Conservation (phyloP, 2,797 vertebrate species). For the Euthynnus affinis region DNA sequence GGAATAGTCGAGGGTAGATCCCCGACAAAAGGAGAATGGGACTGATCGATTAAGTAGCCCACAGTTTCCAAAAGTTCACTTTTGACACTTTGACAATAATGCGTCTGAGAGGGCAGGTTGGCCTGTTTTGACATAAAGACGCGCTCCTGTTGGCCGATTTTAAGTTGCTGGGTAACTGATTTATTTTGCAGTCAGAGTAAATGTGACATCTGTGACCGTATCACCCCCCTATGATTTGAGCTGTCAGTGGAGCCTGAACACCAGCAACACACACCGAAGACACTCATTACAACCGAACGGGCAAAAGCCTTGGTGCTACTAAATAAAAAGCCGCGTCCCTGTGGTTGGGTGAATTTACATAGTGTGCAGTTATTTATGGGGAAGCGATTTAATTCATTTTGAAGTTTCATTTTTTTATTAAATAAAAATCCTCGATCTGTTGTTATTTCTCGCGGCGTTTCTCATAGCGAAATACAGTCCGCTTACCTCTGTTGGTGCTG, state of each 20-base stretch:
- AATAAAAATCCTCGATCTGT: conserved; percentile 47
- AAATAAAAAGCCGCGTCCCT: conserved; percentile 33
- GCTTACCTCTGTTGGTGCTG: conserved; percentile 92
- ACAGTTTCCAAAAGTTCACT: conserved; percentile 84
- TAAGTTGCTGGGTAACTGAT: conserved; percentile 74
- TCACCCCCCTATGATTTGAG: conserved; percentile 73
- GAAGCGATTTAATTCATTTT: conserved; percentile 77
- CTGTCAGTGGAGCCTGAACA: conserved; percentile 77
- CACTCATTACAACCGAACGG: conserved; percentile 50
- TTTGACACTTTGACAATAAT: conserved; percentile 68
- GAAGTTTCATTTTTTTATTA: conserved; percentile 84
- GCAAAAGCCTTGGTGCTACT: conserved; percentile 36
- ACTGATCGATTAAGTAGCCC: conserved; percentile 73
- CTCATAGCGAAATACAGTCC: conserved; percentile 38
- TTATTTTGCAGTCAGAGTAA: conserved; percentile 67
- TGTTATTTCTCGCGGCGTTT: conserved; percentile 13
- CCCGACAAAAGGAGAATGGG: conserved; percentile 25
- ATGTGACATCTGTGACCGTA: conserved; percentile 79
- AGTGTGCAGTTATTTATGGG: conserved; percentile 57
- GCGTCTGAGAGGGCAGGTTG: conserved; percentile 45
- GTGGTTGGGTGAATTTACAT: conserved; percentile 48
- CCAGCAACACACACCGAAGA: conserved; percentile 57
- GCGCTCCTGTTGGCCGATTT: conserved; percentile 43
- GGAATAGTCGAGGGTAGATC: conserved; percentile 54
- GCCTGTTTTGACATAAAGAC: conserved; percentile 22